These are phyloP conservation scores for Aselliscus stoliczkanus DNA, from an alignment of 2,797 vertebrate species.

Conservation along the genomic window DNA sequence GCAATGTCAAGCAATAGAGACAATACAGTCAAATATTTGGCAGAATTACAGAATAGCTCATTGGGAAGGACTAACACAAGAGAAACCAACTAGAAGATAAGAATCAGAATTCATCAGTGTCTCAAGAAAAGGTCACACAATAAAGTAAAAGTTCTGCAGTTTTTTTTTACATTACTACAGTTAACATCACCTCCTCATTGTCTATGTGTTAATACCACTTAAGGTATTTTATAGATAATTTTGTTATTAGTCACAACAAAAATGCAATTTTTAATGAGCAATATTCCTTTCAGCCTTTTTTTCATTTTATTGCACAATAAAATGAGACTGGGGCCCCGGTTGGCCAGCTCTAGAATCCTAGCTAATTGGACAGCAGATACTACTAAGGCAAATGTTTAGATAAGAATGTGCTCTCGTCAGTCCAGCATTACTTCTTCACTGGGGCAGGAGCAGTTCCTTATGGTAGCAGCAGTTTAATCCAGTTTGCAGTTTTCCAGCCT, in stretches of 20 bases:
- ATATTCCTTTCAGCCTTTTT: neutral
- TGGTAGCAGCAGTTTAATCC: neutral
- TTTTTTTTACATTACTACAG: neutral
- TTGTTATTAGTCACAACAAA: neutral
- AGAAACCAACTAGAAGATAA: constrained; percentile 23
- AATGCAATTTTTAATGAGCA: neutral
- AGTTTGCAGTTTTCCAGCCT: neutral
- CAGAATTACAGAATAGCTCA: neutral
- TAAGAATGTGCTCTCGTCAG: neutral
- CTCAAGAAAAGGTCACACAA: neutral
- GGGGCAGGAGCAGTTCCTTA: neutral
- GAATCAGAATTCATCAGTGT: neutral
- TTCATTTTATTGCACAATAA: neutral
- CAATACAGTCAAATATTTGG: neutral
- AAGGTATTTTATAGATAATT: neutral
- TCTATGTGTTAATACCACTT: neutral
- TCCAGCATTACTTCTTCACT: neutral
- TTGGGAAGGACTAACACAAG: neutral
- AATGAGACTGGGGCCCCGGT: neutral
- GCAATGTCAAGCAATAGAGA: neutral
- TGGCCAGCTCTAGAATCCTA: neutral
- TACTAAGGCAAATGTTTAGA: neutral
- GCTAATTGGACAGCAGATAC: neutral
- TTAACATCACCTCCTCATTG: neutral
- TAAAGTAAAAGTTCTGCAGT: neutral